Base-by-base conservation (phyloP, 2,113 vertebrate species). In the Salminus brasiliensis region DNA sequence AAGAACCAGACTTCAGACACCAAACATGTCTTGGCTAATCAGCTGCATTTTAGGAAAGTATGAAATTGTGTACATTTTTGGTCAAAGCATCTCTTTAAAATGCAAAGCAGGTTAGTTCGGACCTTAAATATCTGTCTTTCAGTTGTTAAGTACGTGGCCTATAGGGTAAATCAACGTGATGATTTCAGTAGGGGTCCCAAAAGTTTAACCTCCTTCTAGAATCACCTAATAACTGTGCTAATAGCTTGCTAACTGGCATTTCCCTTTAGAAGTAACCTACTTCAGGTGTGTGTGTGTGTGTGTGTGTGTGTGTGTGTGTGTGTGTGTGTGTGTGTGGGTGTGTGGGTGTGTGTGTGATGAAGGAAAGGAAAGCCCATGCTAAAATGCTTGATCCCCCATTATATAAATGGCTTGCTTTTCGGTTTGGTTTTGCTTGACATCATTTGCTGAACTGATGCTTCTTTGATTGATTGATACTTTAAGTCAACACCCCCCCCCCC, bases 201-300 rank as follows among this genome's bases (percentile, higher is more conserved):
- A 66, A 79, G 72, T 53, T 80, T 34, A 41, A 39, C 73, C n/a
- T 12, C 25, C n/a, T 68, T 57, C 57, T 83, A 57, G 18, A 78
- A 36, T 30, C 16, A 36, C 39, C 41, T 47, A 11, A 43, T 66
- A 66, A 34, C 36, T 36, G 62, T 60, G 21, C 55, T 59, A 74
- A 47, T 76, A 59, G 69, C 47, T 77, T 30, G 79, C 70, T 80
- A 73, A 84, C 72, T 83, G 81, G 67, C 9, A 52, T 62, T 12
- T 63, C n/a, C 29, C 34, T 47, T 49, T 34, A 69, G 57, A 15
- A 25, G 68, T 39, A 78, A 23, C 67, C 34, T 57, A 41, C 6
- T 57, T 29, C 55, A 60, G 36, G 29, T 45, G 29, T n/a, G 27
- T n/a, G 59, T 16, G 39, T 29, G 8, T 36, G 53, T 52, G 68